These are phyloP conservation scores for Condylura cristata DNA, from an alignment of 2,113 vertebrate genomes.

Conservation along the genomic window DNA sequence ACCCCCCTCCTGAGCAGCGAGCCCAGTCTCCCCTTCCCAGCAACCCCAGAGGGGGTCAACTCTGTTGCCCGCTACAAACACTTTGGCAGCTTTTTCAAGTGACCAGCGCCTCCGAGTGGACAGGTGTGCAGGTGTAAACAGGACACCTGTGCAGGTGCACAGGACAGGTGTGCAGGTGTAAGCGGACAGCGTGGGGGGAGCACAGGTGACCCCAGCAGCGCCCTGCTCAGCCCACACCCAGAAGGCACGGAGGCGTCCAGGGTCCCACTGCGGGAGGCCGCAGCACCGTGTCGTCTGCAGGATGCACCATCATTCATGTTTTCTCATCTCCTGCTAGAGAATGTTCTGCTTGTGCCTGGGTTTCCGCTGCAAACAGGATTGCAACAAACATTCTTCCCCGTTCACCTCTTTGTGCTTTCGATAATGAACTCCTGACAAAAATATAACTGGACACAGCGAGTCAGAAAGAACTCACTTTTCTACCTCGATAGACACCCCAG, in stretches of 20 bases:
- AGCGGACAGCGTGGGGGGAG: too few relatives aligned
- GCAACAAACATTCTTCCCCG: neutral
- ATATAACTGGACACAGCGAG: neutral
- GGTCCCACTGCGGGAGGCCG: neutral
- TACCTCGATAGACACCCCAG: neutral
- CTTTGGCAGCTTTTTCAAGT: neutral
- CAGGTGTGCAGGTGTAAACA: neutral
- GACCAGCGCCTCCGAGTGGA: neutral
- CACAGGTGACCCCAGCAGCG: accelerated
- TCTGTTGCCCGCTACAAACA: neutral
- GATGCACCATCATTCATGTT: neutral
- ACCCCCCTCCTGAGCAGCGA: neutral
- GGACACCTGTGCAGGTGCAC: too few relatives aligned
- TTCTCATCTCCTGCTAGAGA: neutral
- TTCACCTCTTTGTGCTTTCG: neutral
- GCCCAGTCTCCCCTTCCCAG: neutral
- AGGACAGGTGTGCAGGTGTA: neutral
- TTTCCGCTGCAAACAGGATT: neutral
- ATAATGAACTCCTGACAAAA: neutral
- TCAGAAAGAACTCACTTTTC: neutral
- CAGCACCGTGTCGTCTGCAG: accelerated
- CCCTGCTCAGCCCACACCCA: neutral
- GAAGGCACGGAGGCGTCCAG: neutral
- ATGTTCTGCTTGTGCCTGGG: neutral
- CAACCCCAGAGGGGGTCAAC: too few relatives aligned